Conservation (phyloP, 2,113 vertebrate genomes). For the Cephalopterus ornatus region DNA sequence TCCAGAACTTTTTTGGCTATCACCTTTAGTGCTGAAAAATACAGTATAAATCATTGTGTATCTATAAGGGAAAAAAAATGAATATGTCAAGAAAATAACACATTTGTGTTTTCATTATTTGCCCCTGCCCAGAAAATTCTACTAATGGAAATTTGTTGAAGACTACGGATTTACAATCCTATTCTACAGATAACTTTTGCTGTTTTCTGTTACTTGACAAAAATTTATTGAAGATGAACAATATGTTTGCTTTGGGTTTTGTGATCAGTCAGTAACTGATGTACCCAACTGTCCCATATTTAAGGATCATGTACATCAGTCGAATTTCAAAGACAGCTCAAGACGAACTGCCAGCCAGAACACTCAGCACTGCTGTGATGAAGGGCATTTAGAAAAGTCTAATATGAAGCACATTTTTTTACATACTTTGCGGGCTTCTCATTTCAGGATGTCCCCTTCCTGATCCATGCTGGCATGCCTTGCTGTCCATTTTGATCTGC, state of each 20-base stretch:
- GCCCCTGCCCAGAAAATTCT: not conserved
- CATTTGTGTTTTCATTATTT: not conserved
- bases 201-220: not conserved
- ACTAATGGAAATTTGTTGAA: not conserved
- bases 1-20: not conserved
- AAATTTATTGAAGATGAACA: not conserved
- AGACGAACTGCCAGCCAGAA: not conserved
- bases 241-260: not conserved
- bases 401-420: slow-evolving; percentile 10
- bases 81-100: not conserved
- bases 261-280: not conserved
- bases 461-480: not conserved
- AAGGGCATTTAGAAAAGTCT: not conserved
- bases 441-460: slow-evolving; percentile 3
- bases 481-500: not conserved
- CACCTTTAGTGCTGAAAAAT: not conserved
- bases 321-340: not conserved
- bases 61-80: not conserved
- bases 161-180: not conserved
- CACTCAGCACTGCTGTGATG: not conserved
- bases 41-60: not conserved
- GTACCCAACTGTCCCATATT: not conserved
- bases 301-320: not conserved
- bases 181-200: not conserved
- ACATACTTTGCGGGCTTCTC: slow-evolving; percentile 24